Conservation (phyloP, 2,888 invertebrate species). For the Amphipyra tragopoginis region DNA sequence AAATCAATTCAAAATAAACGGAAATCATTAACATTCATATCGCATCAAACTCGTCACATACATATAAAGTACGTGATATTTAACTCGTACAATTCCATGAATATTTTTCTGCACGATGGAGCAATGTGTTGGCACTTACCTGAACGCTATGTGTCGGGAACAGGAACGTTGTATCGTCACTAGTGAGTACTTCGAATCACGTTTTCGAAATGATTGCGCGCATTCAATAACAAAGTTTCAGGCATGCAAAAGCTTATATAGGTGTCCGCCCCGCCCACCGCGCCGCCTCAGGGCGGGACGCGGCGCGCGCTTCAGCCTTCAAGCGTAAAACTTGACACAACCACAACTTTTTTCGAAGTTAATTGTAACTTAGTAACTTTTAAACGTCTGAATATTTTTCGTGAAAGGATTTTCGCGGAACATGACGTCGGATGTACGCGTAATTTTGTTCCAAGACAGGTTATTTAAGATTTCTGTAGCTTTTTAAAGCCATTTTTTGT, state of each 20-base stretch:
- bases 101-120: constrained; percentile 51
- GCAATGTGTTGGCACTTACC: constrained; percentile 64
- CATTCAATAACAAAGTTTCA: constrained; percentile 85
- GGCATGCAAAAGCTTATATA: constrained; percentile 84
- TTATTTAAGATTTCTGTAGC: background rate
- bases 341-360: constrained; percentile 60
- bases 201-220: constrained; percentile 79
- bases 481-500: background rate
- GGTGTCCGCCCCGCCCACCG: constrained; percentile 83
- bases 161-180: constrained; percentile 60
- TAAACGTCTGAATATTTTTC: constrained; percentile 15
- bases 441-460: background rate
- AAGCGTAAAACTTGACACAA: constrained; percentile 63
- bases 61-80: constrained; percentile 38
- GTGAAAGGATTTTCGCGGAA: constrained; percentile 17
- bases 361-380: constrained; percentile 38
- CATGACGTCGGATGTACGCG: background rate
- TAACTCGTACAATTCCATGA: constrained; percentile 35
- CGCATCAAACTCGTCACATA: constrained; percentile 23
- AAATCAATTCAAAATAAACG: constrained; percentile 38
- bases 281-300: constrained; percentile 80
- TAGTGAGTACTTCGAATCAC: constrained; percentile 66
- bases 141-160: constrained; percentile 57
- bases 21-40: constrained; percentile 33
- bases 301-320: constrained; percentile 63